Evolutionary conservation across 2,888 invertebrate genomes (phyloP).

Genomic region (Apomyelois bistriatella): DNA sequence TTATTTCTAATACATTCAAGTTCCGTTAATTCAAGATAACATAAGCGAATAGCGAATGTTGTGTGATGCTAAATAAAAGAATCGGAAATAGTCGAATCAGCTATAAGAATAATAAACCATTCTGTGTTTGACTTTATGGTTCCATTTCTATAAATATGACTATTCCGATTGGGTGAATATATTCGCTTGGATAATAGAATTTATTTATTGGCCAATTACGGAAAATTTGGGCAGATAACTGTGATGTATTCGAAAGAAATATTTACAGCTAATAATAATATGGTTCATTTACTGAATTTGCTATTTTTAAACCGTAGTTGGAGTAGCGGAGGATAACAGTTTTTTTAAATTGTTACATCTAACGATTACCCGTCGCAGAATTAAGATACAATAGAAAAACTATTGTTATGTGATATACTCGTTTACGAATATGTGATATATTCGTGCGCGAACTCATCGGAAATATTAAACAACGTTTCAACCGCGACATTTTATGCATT

Average conservation of each 20-base stretch:
- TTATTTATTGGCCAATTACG: conserved; percentile 4
- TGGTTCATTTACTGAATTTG: background rate
- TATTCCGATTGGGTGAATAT: background rate
- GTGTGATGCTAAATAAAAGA: background rate
- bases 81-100: background rate
- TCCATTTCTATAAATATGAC: conserved; percentile 3
- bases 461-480: too few relatives aligned
- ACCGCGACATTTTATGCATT: too few relatives aligned
- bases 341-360: too few relatives aligned
- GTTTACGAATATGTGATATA: too few relatives aligned
- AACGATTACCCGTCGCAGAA: too few relatives aligned
- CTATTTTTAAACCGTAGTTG: background rate
- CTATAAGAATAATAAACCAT: background rate
- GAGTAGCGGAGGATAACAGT: too few relatives aligned
- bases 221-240: background rate
- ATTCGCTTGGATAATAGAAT: background rate
- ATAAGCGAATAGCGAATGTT: too few relatives aligned
- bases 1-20: too few relatives aligned
- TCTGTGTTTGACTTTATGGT: conserved; percentile 1
- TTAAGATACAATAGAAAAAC: too few relatives aligned
- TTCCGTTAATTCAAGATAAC: too few relatives aligned
- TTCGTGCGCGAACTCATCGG: too few relatives aligned
- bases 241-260: background rate
- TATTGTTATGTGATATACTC: too few relatives aligned
- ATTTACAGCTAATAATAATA: background rate